phyloP scores from a whole-genome alignment of 2,888 invertebrate species.

The Geophilus truncorum region DNA sequence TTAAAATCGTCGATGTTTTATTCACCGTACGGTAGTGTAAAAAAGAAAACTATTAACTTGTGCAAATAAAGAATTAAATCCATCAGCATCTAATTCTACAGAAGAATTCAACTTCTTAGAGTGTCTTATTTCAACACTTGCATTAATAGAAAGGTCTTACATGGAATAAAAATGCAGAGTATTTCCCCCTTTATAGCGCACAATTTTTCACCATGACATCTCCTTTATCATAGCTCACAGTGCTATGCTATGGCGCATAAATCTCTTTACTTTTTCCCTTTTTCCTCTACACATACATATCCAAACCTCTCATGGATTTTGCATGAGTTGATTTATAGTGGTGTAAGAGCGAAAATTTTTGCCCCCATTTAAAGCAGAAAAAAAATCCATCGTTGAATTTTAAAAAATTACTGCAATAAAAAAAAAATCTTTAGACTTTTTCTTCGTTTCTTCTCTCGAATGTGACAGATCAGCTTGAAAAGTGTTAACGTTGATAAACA shows the following conservation, averaged over 20 bases:
- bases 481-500: conserved; percentile 20
- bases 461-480: not conserved
- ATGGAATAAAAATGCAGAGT: not conserved
- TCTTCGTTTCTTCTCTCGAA: not conserved
- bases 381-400: too few species aligned
- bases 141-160: not conserved
- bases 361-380: not conserved
- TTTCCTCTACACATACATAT: not conserved
- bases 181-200: not conserved
- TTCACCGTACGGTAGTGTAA: too few species aligned
- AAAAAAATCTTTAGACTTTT: not conserved
- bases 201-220: not conserved
- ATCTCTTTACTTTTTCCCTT: not conserved
- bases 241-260: not conserved
- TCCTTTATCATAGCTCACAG: not conserved
- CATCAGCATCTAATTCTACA: not conserved
- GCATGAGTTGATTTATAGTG: conserved; percentile 16
- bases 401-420: too few species aligned
- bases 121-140: conserved; percentile 2
- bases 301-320: conserved; percentile 10
- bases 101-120: too few species aligned
- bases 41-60: too few species aligned
- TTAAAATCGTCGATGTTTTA: too few species aligned
- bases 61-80: too few species aligned
- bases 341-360: not conserved